Base-by-base conservation (phyloP, 2,888 invertebrate species). In the Athalia cordata region DNA sequence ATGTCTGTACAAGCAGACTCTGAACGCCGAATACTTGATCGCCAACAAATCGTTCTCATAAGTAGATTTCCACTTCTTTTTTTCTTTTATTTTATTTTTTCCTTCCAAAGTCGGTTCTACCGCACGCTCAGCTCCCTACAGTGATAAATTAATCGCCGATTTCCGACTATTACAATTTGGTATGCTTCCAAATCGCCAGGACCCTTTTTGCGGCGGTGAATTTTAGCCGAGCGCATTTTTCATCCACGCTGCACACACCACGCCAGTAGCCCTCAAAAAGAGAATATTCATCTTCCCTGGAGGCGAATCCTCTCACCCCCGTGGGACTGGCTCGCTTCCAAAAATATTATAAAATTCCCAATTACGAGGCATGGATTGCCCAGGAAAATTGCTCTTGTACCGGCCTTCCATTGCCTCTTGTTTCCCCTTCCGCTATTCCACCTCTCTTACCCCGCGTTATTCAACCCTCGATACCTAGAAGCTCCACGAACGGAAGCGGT, bases 301-400 rank as follows among this genome's bases (percentile, higher is more conserved):
- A 87, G 87, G 87, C 85, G 83, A 82, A 82, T 82, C 80, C 84
- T 61, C 64, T 80, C 79, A 13, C 80, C 80, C 81, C 83, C 82
- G 29, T 29, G 29, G 29, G 85, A 88, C 87, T 89, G 89, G 89
- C 89, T 86, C 85, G 85, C 86, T 87, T 89, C 88, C 89, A 89
- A 89, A 89, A 89, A 88, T 89, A 89, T 89, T 89, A 88, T 89
- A 88, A 89, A 89, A 89, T 88, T 89, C 87, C 87, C 87, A 89
- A 89, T 89, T 89, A 86, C 86, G 87, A 82, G 86, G 86, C 87
- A 87, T 86, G 86, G 87, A 88, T 88, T 88, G 88, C 85, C 85
- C 85, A 86, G 87, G 87, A 86, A 87, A 89, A 88, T 89, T 89
- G 88, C 87, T 86, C 86, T 84, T 84, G 85, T 84, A 85, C 85